Conservation (phyloP, 1,140 invertebrate species). For the Philaenus spumarius region DNA sequence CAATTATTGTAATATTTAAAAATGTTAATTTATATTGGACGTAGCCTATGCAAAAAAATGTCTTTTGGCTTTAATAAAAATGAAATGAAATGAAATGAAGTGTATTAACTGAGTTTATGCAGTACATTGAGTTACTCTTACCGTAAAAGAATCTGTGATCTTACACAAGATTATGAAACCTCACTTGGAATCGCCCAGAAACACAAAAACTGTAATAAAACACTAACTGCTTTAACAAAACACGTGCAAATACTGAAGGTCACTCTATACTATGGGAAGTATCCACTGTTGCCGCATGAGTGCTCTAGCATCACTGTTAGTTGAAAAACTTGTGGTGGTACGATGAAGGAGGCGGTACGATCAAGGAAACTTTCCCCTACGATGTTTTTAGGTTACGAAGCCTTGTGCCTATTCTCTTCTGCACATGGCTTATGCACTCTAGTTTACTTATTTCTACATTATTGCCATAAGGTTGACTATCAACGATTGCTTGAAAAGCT, state of each 20-base stretch:
- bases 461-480: neutral
- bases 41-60: too few species aligned
- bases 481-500: neutral
- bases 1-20: too few species aligned
- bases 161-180: neutral
- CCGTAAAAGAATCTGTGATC: neutral
- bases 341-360: neutral
- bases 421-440: slow-evolving; percentile 1
- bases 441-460: neutral
- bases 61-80: too few species aligned
- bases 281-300: neutral
- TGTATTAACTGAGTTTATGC: neutral
- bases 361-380: slow-evolving; percentile 1
- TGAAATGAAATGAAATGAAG: too few species aligned
- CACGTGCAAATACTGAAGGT: neutral
- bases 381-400: neutral
- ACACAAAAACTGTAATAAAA: neutral
- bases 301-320: neutral
- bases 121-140: neutral
- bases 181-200: neutral
- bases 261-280: neutral
- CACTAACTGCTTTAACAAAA: neutral
- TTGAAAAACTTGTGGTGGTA: neutral
- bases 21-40: too few species aligned
- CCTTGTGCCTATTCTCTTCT: neutral